Percentiles rank a stretch among this genome's conserved stretches.
phyloP scores from a whole-genome alignment of 2,113 vertebrate genomes.

The Epinephelus lanceolatus region DNA sequence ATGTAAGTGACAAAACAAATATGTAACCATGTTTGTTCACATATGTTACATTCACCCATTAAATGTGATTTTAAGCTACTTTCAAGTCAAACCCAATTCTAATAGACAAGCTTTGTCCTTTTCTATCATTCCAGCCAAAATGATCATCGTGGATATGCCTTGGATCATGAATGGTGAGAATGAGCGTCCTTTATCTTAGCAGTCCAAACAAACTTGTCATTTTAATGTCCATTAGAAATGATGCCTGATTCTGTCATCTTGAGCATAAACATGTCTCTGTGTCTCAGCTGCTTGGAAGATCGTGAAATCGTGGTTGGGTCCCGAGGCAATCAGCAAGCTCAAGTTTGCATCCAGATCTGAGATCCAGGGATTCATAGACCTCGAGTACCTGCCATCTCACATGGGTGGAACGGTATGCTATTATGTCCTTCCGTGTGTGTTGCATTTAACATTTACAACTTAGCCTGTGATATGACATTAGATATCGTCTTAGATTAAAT shows the following conservation, averaged over 20 bases:
- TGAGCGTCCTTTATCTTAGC: background rate
- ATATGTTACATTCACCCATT: background rate
- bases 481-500: too few relatives aligned
- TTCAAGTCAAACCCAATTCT: background rate
- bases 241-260: background rate
- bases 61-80: background rate
- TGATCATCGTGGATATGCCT: constrained; percentile 98
- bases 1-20: constrained; percentile 89
- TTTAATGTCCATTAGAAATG: background rate
- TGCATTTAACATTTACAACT: background rate
- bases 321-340: constrained; percentile 93
- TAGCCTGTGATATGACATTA: too few relatives aligned
- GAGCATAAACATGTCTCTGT: background rate
- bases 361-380: constrained; percentile 89
- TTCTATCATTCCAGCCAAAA: constrained; percentile 90
- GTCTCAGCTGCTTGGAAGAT: constrained; percentile 95
- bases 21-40: background rate
- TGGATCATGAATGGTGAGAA: constrained; percentile 98
- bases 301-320: constrained; percentile 95
- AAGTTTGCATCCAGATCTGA: constrained; percentile 92
- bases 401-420: constrained; percentile 95
- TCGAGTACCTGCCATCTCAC: constrained; percentile 91
- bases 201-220: background rate
- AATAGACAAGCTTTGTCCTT: background rate
- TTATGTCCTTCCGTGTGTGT: background rate